Conservation (phyloP, 2,113 vertebrate species). For the Leucosticte australis region DNA sequence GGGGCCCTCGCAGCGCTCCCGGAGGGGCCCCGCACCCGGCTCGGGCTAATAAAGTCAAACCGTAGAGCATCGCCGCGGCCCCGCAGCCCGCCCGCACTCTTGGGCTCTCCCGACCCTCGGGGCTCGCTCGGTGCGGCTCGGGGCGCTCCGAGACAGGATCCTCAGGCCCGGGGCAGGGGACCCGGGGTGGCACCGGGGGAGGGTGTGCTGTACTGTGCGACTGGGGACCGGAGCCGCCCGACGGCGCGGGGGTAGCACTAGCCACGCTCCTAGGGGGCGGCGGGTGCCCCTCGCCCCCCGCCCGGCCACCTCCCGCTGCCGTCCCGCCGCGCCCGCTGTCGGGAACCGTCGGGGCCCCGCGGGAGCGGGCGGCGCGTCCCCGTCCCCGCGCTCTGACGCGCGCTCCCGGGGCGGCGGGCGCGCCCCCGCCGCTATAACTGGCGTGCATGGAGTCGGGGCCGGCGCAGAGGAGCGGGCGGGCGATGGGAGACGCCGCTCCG, state of each 20-base stretch:
- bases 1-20: not conserved
- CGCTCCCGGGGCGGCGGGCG: not conserved
- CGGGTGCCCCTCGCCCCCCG: not conserved
- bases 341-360: not conserved
- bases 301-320: not conserved
- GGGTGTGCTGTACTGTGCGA: not conserved
- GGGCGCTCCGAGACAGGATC: not conserved
- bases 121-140: not conserved
- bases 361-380: not conserved
- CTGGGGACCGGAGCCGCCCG: not conserved
- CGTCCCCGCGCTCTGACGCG: not conserved
- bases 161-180: not conserved
- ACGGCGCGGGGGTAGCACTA: not conserved
- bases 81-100: not conserved
- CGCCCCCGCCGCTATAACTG: not conserved
- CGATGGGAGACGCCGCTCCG: constrained; percentile 31
- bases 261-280: not conserved
- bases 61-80: not conserved
- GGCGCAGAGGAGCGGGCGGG: constrained; percentile 33
- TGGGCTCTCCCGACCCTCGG: not conserved
- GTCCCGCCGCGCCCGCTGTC: not conserved
- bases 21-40: not conserved
- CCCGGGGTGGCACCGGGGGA: not conserved
- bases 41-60: not conserved
- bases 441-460: not conserved